Evolutionary conservation across 2,888 invertebrate genomes (phyloP), one percentile per base, ranked within the genome.

Genomic region (Adela reaumurella): DNA sequence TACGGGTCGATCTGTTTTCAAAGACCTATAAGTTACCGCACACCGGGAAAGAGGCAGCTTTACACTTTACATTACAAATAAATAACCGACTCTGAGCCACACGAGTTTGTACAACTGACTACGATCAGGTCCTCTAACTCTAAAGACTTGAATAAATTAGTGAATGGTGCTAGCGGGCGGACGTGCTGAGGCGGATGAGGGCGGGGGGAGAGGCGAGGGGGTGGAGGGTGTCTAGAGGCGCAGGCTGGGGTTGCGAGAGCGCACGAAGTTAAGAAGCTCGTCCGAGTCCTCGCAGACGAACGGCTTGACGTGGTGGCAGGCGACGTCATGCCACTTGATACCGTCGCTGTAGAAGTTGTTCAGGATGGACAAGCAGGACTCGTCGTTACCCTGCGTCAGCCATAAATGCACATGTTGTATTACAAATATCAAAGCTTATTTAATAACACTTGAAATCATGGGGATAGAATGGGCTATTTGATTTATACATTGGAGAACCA

Each of bases 281-380:
- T 93, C 93, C 67, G 91, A 92, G 80, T 94, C 94, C 70, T 94
- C 94, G 68, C 94, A 94, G 20, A 94, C 91, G 81, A 91, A 90
- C 19, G 91, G 90, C 73, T 92, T 91, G 56, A 90, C 82, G 70
- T 92, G 91, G 67, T 91, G 90, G 65, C 91, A 91, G 56, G 91
- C 91, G 29, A 92, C 91, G 65, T 92, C 91, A 78, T 92, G 91
- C 91, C 90, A 91, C 69, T 90, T 90, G 63, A 90, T 81, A 53
- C 91, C 91, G 64, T 91, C 91, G 64, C 89, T 90, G 83, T 94
- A 94, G 83, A 94, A 93, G 72, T 94, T 93, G 80, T 94, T 94
- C 63, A 94, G 76, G 58, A 94, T 90, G 49, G 93, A 89, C 61
- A 94, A 68, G 65, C 94, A 94, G 43, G 93, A 92, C 76, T 94